A percentile compares a stretch with the other conserved stretches of the same genome.
Evolutionary conservation across 2,888 invertebrate species (phyloP).

Genomic region (Philereme transversata): DNA sequence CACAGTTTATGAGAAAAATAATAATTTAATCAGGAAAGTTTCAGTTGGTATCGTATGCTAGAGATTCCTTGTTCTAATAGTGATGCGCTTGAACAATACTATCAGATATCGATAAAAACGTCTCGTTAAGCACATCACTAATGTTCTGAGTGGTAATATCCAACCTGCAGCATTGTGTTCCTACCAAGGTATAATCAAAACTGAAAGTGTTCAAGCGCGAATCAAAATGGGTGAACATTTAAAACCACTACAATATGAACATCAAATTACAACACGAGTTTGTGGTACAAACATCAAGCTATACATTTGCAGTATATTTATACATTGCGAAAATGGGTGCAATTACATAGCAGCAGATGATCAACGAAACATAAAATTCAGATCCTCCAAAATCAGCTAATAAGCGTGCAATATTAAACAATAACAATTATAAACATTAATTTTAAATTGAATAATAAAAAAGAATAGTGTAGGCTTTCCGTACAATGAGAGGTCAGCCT

Average conservation of each 20-base stretch:
- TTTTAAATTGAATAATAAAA: too few relatives aligned
- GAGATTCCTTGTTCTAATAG: conserved; percentile 12
- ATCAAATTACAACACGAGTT: conserved; percentile 8
- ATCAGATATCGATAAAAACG: conserved; percentile 27
- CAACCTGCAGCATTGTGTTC: conserved; percentile 14
- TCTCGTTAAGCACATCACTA: conserved; percentile 33
- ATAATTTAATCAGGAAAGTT: neutral
- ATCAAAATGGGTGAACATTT: neutral
- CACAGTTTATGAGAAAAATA: neutral
- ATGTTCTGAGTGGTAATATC: conserved; percentile 15
- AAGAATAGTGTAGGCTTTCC: too few relatives aligned
- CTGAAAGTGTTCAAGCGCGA: conserved; percentile 8
- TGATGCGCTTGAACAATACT: conserved; percentile 32
- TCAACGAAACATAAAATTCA: too few relatives aligned
- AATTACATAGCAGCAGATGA: too few relatives aligned
- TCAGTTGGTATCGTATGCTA: neutral
- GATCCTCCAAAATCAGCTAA: too few relatives aligned
- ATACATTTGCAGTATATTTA: too few relatives aligned
- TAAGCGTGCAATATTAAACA: too few relatives aligned
- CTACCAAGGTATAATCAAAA: conserved; percentile 5
- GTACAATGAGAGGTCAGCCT: too few relatives aligned
- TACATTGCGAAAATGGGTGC: too few relatives aligned
- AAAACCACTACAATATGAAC: neutral
- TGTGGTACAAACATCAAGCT: too few relatives aligned
- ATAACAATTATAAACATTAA: too few relatives aligned